phyloP scores from a whole-genome alignment of 2,888 invertebrate genomes.

The Netelia fuscicornis region DNA sequence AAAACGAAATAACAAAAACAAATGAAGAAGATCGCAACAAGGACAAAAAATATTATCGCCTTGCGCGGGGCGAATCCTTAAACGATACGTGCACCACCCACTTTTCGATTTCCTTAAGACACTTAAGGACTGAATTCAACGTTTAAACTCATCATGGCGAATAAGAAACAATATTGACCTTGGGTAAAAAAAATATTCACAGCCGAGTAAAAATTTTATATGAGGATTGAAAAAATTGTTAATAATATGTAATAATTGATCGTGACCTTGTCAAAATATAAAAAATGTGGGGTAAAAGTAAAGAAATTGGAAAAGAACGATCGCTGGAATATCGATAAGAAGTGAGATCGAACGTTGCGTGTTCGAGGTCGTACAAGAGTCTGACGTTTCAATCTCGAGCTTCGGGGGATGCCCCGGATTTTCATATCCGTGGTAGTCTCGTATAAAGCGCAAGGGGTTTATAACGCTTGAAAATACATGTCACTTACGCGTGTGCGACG shows the following conservation, averaged over 20 bases:
- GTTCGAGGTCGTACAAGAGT: slow-evolving; percentile 48
- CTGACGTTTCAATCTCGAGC: slow-evolving; percentile 78
- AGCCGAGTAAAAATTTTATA: too few species aligned
- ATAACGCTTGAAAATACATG: background rate
- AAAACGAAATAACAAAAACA: background rate
- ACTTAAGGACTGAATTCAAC: too few species aligned
- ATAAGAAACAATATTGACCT: too few species aligned
- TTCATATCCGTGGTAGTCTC: slow-evolving; percentile 52
- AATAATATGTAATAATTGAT: too few species aligned
- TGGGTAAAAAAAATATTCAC: too few species aligned
- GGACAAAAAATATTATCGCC: too few species aligned
- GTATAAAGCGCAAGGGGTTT: slow-evolving; percentile 15
- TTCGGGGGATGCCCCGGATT: slow-evolving; percentile 69
- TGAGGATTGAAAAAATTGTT: too few species aligned
- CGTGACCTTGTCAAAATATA: too few species aligned
- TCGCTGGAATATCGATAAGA: slow-evolving; percentile 36
- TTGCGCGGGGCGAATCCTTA: too few species aligned
- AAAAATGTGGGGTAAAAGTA: background rate
- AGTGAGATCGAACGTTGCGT: slow-evolving; percentile 52
- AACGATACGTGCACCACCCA: too few species aligned
- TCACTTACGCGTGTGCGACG: background rate
- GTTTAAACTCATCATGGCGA: too few species aligned
- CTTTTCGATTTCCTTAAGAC: too few species aligned
- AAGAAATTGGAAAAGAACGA: background rate
- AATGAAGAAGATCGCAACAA: background rate